Percentiles rank a stretch among this genome's conserved stretches.
Conservation (phyloP, 2,113 vertebrate species). For the Galeopterus variegatus region DNA sequence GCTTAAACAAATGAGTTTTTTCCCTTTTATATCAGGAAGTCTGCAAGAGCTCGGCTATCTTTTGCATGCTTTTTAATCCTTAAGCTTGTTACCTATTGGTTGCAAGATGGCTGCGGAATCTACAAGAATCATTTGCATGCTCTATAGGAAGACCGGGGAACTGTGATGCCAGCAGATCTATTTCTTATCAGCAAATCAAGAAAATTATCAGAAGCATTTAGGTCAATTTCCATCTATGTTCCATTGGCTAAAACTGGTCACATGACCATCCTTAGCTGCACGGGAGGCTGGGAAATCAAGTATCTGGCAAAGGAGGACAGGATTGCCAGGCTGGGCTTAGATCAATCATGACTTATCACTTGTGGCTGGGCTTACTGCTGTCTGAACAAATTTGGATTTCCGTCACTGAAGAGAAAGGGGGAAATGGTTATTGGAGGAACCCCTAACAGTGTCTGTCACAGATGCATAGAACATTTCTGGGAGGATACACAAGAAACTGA, state of each 20-base stretch:
- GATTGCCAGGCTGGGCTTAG: not conserved
- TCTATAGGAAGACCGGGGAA: not conserved
- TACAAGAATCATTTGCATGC: not conserved
- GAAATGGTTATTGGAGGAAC: not conserved
- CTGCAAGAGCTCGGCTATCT: not conserved
- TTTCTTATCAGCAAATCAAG: not conserved
- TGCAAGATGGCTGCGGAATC: not conserved
- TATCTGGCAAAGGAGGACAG: too few species aligned
- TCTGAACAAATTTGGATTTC: not conserved
- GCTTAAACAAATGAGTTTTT: not conserved
- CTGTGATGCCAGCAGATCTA: not conserved
- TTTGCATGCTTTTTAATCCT: not conserved
- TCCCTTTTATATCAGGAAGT: not conserved
- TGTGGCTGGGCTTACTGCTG: not conserved
- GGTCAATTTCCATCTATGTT: not conserved
- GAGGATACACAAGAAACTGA: not conserved
- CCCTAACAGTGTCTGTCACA: not conserved
- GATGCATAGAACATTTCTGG: not conserved
- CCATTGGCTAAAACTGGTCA: too few species aligned
- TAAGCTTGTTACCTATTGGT: not conserved
- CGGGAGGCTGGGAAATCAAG: too few species aligned
- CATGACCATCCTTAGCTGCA: too few species aligned
- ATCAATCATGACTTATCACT: not conserved
- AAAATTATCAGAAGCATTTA: not conserved
- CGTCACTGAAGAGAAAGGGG: not conserved